Base-by-base conservation (phyloP, 2,888 invertebrate species). In the Phyto melanocephala region DNA sequence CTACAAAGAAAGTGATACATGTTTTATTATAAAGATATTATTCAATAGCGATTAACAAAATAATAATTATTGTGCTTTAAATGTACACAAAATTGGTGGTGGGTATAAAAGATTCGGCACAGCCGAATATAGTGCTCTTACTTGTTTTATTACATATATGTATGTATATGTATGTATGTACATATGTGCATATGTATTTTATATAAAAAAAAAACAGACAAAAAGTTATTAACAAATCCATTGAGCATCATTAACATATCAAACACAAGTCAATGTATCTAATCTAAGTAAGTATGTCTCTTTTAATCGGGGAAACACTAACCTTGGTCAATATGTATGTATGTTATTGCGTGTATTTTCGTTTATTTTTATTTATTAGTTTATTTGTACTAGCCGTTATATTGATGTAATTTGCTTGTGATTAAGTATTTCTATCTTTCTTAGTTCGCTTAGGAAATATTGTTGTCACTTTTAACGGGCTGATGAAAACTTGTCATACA, bases 241-340 rank as follows among this genome's bases (percentile, higher is more conserved):
- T 40, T n/a, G 54, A 76, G 35, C 54, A 72, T 68, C 40, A 60
- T 67, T 68, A 74, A 68, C 56, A 52, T 63, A 17, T 60, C 20
- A 52, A 6, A 37, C 11, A 1, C 33, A 71, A 78, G 1, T 13
- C 28, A 47, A 20, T 71, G 52, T 40, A 47, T 58, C 58, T 35
- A 22, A 13, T 22, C 10, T n/a, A n/a, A n/a, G n/a, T n/a, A n/a
- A n/a, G 22, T 37, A 24, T 17, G 22, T 37, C 35, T 40, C 50
- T 45, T 47, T 42, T 28, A n/a, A n/a, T n/a, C 35, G 68, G 40
- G 10, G 3, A 71, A 81, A 52, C 50, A 79, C 81, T 82, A 71
- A 82, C 81, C 81, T 82, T 79, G 81, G 75, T 67, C 81, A 82
- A 82, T 71, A 52, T 3, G 7, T 13, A 71, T 3, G 7, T 13